Percentiles rank a stretch among this genome's conserved stretches.
Conservation (phyloP, 2,888 invertebrate species). For the Spodoptera littoralis region DNA sequence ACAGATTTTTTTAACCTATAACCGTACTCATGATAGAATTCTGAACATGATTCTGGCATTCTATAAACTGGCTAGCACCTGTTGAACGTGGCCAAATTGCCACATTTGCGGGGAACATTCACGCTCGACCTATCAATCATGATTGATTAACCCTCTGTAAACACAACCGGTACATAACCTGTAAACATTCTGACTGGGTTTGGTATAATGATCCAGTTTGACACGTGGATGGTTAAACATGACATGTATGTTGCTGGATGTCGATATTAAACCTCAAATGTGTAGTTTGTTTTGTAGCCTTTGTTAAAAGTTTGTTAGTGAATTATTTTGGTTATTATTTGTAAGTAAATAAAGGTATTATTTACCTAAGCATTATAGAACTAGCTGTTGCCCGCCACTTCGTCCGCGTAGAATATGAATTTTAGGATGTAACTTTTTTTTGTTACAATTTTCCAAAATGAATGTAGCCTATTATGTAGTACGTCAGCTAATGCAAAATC, state of each 20-base stretch:
- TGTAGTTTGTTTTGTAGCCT: too few species aligned
- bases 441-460: too few species aligned
- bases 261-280: neutral
- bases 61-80: neutral
- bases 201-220: neutral
- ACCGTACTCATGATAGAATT: neutral
- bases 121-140: conserved; percentile 4
- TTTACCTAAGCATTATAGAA: too few species aligned
- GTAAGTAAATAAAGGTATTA: too few species aligned
- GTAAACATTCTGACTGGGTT: neutral
- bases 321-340: too few species aligned
- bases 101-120: conserved; percentile 1
- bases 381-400: too few species aligned
- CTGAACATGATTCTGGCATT: neutral
- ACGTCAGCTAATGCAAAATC: too few species aligned
- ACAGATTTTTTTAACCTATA: too few species aligned
- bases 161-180: neutral
- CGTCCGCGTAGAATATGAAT: too few species aligned
- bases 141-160: conserved; percentile 12
- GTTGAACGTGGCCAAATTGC: conserved; percentile 1
- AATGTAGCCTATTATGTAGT: too few species aligned
- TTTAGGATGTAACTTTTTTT: too few species aligned
- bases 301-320: too few species aligned
- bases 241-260: neutral
- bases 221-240: neutral